phyloP scores from a whole-genome alignment of 2,888 invertebrate species.

The Aphrophora alni region DNA sequence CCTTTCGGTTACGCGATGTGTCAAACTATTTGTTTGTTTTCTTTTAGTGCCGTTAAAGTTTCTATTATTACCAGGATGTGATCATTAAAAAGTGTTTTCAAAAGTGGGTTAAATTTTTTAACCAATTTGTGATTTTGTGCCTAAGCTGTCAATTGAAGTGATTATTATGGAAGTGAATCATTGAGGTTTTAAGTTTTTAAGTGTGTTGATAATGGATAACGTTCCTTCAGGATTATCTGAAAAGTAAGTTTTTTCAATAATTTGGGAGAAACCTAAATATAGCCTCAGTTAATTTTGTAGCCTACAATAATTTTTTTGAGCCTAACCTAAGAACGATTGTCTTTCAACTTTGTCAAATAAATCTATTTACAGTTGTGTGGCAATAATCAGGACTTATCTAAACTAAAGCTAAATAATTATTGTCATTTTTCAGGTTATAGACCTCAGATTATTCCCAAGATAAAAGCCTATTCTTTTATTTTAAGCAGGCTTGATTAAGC shows the following conservation, averaged over 20 bases:
- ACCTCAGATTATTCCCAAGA: no score
- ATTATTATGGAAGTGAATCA: slow-evolving; percentile 44
- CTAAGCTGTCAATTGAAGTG: slow-evolving; percentile 33
- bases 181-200: not conserved
- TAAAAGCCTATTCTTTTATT: no score
- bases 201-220: slow-evolving; percentile 50
- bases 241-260: slow-evolving; percentile 47
- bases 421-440: no score
- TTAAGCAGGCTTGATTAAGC: no score
- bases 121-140: slow-evolving; percentile 36
- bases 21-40: slow-evolving; percentile 38
- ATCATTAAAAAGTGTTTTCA: slow-evolving; percentile 30
- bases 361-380: no score
- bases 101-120: slow-evolving; percentile 42
- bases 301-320: no score
- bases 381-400: no score
- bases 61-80: slow-evolving; percentile 15
- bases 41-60: slow-evolving; percentile 14
- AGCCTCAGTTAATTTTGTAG: not conserved
- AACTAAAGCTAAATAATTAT: no score
- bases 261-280: not conserved
- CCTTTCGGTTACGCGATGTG: slow-evolving; percentile 40
- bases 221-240: slow-evolving; percentile 49
- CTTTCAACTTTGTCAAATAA: no score
- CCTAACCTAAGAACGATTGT: no score